Base-by-base conservation (phyloP, 2,888 invertebrate genomes). In the Trissonchulus latispiculum region DNA sequence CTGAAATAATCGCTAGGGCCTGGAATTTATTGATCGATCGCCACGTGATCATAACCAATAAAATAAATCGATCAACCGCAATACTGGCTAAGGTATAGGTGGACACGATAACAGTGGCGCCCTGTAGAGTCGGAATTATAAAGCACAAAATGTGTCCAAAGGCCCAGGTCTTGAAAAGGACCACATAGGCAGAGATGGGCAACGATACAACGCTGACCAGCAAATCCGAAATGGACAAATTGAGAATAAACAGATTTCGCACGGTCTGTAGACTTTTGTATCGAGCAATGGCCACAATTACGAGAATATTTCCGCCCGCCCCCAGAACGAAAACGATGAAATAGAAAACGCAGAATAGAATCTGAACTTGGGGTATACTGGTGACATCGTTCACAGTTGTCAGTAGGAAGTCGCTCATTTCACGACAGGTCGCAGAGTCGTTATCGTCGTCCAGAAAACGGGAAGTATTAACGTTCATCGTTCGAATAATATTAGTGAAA, bases 181-280 rank as follows among this genome's bases (percentile, higher is more conserved):
- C 35, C 35, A 64, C 66, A 33, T 64, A 64, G 18, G 35, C 66
- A 8, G 66, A 64, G 8, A 64, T 64, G 8, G 66, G 66, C 8
- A 64, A n/a, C 31, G 32, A 64, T 15, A 64, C 15, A 64, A 64
- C 66, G 35, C n/a, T 32, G 18, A 64, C 66, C 35, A 64, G 66
- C 35, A 64, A 32, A 28, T 64, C 66, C 8, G 66, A 64, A 64
- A 64, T 64, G 31, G 66, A 64, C 28, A 64, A 64, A 64, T 64
- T 64, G 8, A 64, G 32, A 18, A 64, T 64, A 33, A 64, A 64
- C 8, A 15, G 18, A n/a, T 64, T 64, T 64, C 66, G 66, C 8
- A 64, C 66, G 31, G 66, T 64, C 28, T 33, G 31, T n/a, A 64
- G n/a, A 18, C 32, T 29, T 64, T 64, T 64, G n/a, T 64, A 32